phyloP scores from a whole-genome alignment of 64 coral and sea anemone species.

The Montipora sp. region DNA sequence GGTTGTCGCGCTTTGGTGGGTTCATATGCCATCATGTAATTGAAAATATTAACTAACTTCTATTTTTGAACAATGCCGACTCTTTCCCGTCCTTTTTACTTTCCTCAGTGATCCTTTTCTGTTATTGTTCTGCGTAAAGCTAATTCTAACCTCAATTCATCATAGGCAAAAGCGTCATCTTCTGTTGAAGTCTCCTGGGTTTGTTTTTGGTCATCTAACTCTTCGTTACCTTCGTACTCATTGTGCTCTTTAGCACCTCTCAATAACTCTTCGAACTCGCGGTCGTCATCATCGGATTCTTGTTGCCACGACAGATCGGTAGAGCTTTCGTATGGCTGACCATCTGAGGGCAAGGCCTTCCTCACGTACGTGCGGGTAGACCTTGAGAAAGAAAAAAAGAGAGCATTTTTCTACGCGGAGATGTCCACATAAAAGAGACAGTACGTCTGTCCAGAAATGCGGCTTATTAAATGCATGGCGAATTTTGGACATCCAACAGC shows the following conservation, averaged over 20 bases:
- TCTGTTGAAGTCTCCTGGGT: conserved; percentile 15
- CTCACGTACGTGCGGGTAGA: not conserved
- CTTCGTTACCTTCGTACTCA: not conserved
- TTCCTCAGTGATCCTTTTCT: no score
- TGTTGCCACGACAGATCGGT: not conserved
- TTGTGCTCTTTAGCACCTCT: not conserved
- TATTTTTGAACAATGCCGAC: no score
- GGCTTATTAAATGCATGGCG: no score
- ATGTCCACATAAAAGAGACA: no score
- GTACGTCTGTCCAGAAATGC: no score
- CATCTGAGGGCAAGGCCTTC: not conserved
- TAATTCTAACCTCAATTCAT: conserved; percentile 19
- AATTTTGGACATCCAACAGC: no score
- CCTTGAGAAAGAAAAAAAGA: not conserved
- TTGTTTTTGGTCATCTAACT: not conserved
- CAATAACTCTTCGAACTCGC: not conserved
- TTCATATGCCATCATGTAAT: no score
- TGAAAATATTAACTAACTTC: no score
- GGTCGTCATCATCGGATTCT: not conserved
- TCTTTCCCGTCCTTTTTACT: no score
- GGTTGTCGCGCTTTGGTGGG: no score
- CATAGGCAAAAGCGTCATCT: not conserved
- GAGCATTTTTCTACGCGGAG: no score
- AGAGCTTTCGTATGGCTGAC: not conserved
- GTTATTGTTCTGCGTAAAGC: no score